Percentiles rank a stretch among this genome's conserved stretches.
phyloP scores from a whole-genome alignment of 1,140 invertebrate species.

The Drosophila sulfurigaster region DNA sequence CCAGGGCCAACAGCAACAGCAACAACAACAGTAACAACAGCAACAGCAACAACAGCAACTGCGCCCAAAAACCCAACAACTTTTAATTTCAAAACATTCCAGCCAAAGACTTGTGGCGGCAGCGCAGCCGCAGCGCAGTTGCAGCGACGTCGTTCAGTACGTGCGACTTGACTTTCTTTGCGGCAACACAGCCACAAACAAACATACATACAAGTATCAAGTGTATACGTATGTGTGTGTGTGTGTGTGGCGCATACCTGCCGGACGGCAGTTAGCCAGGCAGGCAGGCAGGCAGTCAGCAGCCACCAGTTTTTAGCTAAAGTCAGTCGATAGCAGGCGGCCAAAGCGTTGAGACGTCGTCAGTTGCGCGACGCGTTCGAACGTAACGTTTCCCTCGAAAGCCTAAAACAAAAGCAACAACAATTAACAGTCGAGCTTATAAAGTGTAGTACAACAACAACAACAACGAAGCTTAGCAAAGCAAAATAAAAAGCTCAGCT shows the following conservation, averaged over 20 bases:
- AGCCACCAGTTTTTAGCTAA: slow-evolving; percentile 31
- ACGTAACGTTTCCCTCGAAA: slow-evolving; percentile 9
- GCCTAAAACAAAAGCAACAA: slow-evolving; percentile 21
- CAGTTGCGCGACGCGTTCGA: slow-evolving; percentile 42
- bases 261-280: slow-evolving; percentile 29
- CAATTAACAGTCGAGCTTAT: slow-evolving; percentile 1
- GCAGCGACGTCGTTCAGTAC: slow-evolving; percentile 30
- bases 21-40: slow-evolving; percentile 25
- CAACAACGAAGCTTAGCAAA: slow-evolving; percentile 20
- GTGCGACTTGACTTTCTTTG: slow-evolving; percentile 79
- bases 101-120: slow-evolving; percentile 56
- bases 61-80: slow-evolving; percentile 81
- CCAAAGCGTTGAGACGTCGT: slow-evolving; percentile 74
- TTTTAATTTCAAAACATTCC: slow-evolving; percentile 82
- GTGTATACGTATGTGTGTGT: background rate
- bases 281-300: slow-evolving; percentile 22
- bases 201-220: slow-evolving; percentile 9
- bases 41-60: slow-evolving; percentile 38
- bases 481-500: slow-evolving; percentile 5
- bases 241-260: slow-evolving; percentile 32
- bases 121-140: slow-evolving; percentile 3
- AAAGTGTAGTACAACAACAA: background rate
- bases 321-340: slow-evolving; percentile 71
- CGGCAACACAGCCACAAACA: slow-evolving; percentile 35
- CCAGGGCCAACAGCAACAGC: slow-evolving; percentile 62